Conservation (phyloP, 2,888 invertebrate species). For the Drosophila robusta region DNA sequence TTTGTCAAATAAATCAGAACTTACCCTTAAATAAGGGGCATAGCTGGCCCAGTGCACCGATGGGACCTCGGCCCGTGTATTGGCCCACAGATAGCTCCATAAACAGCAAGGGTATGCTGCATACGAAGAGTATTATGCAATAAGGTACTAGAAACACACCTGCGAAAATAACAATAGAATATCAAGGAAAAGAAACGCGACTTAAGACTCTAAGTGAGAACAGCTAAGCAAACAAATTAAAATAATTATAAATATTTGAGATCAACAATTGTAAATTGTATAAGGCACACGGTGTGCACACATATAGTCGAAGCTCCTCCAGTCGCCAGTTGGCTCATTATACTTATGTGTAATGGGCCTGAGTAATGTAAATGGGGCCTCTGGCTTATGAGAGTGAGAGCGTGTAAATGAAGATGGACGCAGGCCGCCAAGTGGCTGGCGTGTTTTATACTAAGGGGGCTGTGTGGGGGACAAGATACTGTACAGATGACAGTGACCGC, state of each 20-base stretch:
- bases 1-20: slow-evolving; percentile 57
- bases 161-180: slow-evolving; percentile 84
- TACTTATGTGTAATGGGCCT: slow-evolving; percentile 37
- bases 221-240: slow-evolving; percentile 74
- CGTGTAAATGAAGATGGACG: slow-evolving; percentile 79
- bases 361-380: slow-evolving; percentile 51
- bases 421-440: slow-evolving; percentile 59
- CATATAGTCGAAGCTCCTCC: slow-evolving; percentile 10
- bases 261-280: slow-evolving; percentile 63
- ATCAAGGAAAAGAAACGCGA: slow-evolving; percentile 20
- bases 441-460: slow-evolving; percentile 39
- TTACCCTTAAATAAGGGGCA: slow-evolving; percentile 97
- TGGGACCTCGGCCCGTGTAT: slow-evolving; percentile 95
- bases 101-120: slow-evolving; percentile 96
- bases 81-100: slow-evolving; percentile 98
- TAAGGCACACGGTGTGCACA: neutral
- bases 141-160: slow-evolving; percentile 98
- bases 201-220: slow-evolving; percentile 20
- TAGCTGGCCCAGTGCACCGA: slow-evolving; percentile 95
- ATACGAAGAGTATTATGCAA: slow-evolving; percentile 94
- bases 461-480: slow-evolving; percentile 16
- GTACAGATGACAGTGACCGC: slow-evolving; percentile 73
- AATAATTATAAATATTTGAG: slow-evolving; percentile 80
- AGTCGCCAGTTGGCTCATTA: slow-evolving; percentile 55
- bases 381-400: slow-evolving; percentile 18